These are phyloP conservation scores for Odontomyia ornata DNA, from an alignment of 2,888 invertebrate species.

Conservation along the genomic window DNA sequence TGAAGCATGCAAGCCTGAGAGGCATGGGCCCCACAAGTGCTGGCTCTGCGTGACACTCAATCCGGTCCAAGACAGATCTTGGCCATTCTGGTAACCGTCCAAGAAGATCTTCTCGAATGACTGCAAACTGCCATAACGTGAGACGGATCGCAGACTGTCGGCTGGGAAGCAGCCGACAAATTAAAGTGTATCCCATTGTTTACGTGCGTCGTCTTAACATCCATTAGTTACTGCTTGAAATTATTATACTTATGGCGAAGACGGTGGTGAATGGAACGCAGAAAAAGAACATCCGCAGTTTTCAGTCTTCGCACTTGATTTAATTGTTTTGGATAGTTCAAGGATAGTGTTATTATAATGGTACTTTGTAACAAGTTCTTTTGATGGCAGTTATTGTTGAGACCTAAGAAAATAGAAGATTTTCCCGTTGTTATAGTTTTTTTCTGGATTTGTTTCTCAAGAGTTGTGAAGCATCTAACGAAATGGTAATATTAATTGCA, in stretches of 20 bases:
- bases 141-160: not conserved
- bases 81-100: not conserved
- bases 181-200: conserved; percentile 8
- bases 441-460: no score
- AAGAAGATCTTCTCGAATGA: not conserved
- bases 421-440: not conserved
- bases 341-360: not conserved
- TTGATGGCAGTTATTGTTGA: not conserved
- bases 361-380: conserved; percentile 3
- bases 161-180: conserved; percentile 3
- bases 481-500: no score
- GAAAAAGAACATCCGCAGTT: conserved; percentile 21
- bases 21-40: not conserved
- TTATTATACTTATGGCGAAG: no score
- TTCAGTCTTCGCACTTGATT: conserved; percentile 2
- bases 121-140: conserved; percentile 7
- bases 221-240: not conserved
- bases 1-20: not conserved
- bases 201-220: not conserved
- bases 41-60: not conserved
- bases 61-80: not conserved
- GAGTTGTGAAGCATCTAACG: no score
- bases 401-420: not conserved
- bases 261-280: not conserved
- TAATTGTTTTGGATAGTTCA: conserved; percentile 31